Percentiles rank a stretch among this genome's conserved stretches.
Evolutionary conservation across 2,113 vertebrate species (phyloP).

Genomic region (Empidonax alnorum): DNA sequence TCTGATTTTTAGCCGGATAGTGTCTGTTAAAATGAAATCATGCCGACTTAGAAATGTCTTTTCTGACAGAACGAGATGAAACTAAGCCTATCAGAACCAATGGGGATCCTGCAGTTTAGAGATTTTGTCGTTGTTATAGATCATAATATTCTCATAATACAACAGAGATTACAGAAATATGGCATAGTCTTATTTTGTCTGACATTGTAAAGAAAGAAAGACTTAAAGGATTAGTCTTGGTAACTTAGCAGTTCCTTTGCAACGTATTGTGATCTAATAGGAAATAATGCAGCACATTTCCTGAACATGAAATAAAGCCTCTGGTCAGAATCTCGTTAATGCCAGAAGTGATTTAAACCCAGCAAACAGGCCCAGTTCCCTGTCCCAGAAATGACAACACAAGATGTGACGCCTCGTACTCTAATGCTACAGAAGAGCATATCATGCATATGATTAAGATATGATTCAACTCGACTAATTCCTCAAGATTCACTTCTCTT

Average conservation of each 20-base stretch:
- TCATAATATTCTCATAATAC: constrained; percentile 42
- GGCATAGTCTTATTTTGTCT: constrained; percentile 45
- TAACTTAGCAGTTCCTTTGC: constrained; percentile 36
- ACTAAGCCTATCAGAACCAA: not conserved
- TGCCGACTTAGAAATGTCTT: not conserved
- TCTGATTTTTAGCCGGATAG: constrained; percentile 18
- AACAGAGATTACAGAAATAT: constrained; percentile 38
- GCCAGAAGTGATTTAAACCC: constrained; percentile 38
- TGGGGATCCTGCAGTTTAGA: not conserved
- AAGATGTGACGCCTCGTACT: constrained; percentile 23
- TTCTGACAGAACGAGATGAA: constrained; percentile 3
- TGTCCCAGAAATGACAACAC: constrained; percentile 63
- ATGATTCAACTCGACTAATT: not conserved
- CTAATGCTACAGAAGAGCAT: not conserved
- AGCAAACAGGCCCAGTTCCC: constrained; percentile 19
- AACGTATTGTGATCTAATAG: not conserved
- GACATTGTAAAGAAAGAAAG: constrained; percentile 45
- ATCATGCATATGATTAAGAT: constrained; percentile 3
- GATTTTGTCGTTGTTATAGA: constrained; percentile 43
- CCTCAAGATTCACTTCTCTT: constrained; percentile 10
- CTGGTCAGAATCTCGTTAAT: constrained; percentile 53
- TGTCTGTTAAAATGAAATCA: not conserved
- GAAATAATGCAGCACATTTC: constrained; percentile 25
- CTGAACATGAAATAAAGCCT: constrained; percentile 45
- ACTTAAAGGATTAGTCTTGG: constrained; percentile 65